These are phyloP conservation scores for Charaxes varanes DNA, from an alignment of 1,140 invertebrate species.

Conservation along the genomic window DNA sequence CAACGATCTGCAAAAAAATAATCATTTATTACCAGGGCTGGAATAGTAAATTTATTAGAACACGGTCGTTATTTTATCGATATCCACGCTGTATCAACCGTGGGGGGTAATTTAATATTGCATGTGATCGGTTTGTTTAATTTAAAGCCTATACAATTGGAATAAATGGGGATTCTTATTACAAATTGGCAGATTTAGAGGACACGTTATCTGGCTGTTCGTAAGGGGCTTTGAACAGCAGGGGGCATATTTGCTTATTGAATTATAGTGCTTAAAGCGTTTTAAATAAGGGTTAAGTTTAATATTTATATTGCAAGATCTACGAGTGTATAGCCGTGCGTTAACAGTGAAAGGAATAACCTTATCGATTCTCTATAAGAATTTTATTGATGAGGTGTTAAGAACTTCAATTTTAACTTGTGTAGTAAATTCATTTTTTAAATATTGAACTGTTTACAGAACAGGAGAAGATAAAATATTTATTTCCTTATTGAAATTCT, in stretches of 20 bases:
- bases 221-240: not conserved
- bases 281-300: not conserved
- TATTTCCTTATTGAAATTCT: too few relatives aligned
- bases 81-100: constrained; percentile 1
- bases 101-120: constrained; percentile 5
- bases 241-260: too few relatives aligned
- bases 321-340: too few relatives aligned
- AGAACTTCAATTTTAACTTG: not conserved
- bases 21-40: not conserved
- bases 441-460: too few relatives aligned
- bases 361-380: not conserved
- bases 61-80: constrained; percentile 1
- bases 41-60: not conserved
- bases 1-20: constrained; percentile 30
- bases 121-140: not conserved
- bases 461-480: too few relatives aligned
- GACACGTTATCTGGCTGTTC: constrained; percentile 3
- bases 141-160: constrained; percentile 1
- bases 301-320: not conserved
- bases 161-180: constrained; percentile 6
- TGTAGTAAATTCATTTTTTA: too few relatives aligned
- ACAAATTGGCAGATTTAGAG: constrained; percentile 6
- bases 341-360: not conserved
- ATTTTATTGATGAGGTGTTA: not conserved
- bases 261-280: not conserved